Evolutionary conservation across 2,113 vertebrate species (phyloP).

Genomic region (Pomatostomus ruficeps): DNA sequence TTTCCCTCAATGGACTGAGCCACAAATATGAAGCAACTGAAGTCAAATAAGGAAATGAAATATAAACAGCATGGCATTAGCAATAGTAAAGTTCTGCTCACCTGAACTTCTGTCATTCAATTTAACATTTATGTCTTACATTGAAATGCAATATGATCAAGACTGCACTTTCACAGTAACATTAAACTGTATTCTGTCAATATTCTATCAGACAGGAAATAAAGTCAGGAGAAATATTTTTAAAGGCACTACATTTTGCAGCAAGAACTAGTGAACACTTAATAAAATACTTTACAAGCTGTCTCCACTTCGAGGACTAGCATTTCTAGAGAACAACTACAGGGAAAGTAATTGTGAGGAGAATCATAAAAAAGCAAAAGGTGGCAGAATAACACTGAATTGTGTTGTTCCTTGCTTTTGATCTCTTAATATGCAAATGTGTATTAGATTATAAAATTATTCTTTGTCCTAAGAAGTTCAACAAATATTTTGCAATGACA

Average conservation of each 20-base stretch:
- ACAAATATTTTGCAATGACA: neutral
- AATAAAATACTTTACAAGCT: neutral
- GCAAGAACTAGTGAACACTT: neutral
- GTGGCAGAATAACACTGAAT: neutral
- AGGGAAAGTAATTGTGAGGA: neutral
- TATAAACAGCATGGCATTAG: neutral
- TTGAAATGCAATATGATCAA: constrained; percentile 15
- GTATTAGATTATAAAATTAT: neutral
- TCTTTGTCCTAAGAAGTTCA: neutral
- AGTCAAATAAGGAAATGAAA: neutral
- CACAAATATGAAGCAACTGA: neutral
- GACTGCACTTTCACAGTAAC: constrained; percentile 20
- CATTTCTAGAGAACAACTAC: neutral
- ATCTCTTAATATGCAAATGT: neutral
- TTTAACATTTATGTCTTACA: neutral
- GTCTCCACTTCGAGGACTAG: neutral
- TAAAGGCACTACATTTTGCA: neutral
- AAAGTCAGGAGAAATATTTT: neutral
- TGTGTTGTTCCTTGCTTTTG: neutral
- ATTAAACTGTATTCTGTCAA: constrained; percentile 1
- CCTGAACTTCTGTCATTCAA: neutral
- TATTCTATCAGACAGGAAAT: constrained; percentile 1
- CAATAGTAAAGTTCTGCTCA: neutral
- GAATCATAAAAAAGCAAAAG: neutral
- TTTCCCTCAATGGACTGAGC: neutral